Evolutionary conservation across 2,113 vertebrate species (phyloP).

Genomic region (Neotragus pygmaeus): DNA sequence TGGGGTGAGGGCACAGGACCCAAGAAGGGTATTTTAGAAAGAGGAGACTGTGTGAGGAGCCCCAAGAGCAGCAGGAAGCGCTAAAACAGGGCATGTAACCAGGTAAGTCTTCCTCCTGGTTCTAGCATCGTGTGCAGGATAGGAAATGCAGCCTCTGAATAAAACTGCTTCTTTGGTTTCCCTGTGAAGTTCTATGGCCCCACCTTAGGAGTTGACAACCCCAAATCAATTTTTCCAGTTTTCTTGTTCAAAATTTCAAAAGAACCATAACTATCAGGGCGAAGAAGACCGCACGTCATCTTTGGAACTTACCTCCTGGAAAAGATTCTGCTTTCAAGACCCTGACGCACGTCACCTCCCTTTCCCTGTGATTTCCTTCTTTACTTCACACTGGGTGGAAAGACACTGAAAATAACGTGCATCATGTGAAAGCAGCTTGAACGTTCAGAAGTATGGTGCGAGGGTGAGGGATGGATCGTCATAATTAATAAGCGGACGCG

Average conservation of each 20-base stretch:
- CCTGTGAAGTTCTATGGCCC: neutral
- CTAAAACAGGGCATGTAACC: too few species aligned
- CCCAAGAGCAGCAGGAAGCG: neutral
- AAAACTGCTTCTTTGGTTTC: neutral
- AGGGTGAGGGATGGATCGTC: neutral
- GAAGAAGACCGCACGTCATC: neutral
- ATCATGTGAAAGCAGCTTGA: neutral
- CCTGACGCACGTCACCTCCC: rapidly evolving
- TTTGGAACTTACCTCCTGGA: neutral
- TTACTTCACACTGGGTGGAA: neutral
- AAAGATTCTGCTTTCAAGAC: neutral
- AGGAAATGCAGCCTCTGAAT: neutral
- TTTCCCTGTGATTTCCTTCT: neutral
- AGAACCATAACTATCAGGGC: neutral
- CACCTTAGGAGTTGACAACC: rapidly evolving
- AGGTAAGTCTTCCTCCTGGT: neutral
- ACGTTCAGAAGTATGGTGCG: neutral
- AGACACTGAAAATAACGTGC: neutral
- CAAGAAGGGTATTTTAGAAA: neutral
- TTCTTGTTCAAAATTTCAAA: neutral
- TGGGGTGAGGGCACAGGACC: too few species aligned
- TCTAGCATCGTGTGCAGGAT: rapidly evolving
- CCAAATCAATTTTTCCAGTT: neutral
- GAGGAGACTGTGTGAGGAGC: neutral
- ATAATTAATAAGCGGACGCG: neutral